Base-by-base conservation (phyloP, 2,888 invertebrate genomes). In the Eilema sororculum region DNA sequence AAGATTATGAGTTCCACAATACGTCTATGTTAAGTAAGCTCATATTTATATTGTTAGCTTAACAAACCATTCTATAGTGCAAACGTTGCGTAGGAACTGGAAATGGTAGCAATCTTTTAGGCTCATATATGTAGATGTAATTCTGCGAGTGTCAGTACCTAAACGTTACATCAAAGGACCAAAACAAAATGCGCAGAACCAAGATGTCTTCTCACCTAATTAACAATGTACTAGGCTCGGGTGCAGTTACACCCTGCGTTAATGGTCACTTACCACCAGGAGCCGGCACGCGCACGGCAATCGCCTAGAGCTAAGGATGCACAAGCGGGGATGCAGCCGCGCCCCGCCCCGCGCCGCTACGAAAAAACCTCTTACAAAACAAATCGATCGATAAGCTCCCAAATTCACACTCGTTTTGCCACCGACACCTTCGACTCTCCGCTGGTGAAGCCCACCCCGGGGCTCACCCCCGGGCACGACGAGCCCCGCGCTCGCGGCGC, bases 361-460 rank as follows among this genome's bases (percentile, higher is more conserved):
- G 81, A 89, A 88, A 89, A 91, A 90, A 91, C 89, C 91, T 92
- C 88, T 90, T 90, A 92, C 91, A 90, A 91, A 92, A 92, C 93
- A 91, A 86, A 92, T 91, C 91, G 94, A 94, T 94, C 94, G 89
- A 94, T 94, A 93, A 86, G 82, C 80, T 87, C 83, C 73, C 79
- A 83, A 88, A 84, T 79, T 84, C 85, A 86, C 89, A 88, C 90
- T 88, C 82, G 84, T 69, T 84, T 81, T 74, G 82, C 80, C 82
- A 81, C 77, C 78, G 77, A 71, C 81, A 83, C 82, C 81, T 77
- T 79, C 68, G 80, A 78, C 76, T 85, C 84, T 83, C 84, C 85
- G 86, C 87, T 85, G 86, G 82, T 85, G 77, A 69, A 56, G 65
- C 61, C 71, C 68, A 59, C 68, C 56, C 66, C 28, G 72, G 64